phyloP scores from a whole-genome alignment of 1,140 invertebrate genomes.

The Orius insidiosus region DNA sequence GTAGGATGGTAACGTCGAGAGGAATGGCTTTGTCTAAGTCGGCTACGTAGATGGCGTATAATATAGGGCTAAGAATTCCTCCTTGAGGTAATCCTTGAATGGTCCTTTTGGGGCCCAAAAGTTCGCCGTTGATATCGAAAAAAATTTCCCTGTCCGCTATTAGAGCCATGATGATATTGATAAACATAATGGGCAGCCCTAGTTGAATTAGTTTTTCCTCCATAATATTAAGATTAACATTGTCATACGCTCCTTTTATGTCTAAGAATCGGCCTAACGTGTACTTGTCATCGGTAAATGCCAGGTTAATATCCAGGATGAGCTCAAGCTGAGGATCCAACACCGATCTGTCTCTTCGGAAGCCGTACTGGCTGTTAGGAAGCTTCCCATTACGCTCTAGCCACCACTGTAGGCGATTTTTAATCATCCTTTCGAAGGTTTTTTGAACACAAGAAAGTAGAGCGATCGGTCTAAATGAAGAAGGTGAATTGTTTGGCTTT shows the following conservation, averaged over 20 bases:
- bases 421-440: conserved; percentile 3
- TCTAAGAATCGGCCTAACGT: not conserved
- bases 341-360: not conserved
- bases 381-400: not conserved
- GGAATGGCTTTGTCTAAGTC: not conserved
- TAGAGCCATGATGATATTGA: not conserved
- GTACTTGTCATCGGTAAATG: not conserved
- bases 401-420: conserved; percentile 5
- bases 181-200: not conserved
- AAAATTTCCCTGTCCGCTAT: not conserved
- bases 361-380: not conserved
- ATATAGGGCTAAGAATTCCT: not conserved
- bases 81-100: conserved; percentile 4
- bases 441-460: conserved; percentile 2
- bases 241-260: not conserved
- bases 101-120: not conserved
- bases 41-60: not conserved
- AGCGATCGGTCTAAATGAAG: not conserved
- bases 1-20: not conserved
- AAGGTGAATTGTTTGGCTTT: not conserved
- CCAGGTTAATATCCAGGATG: not conserved
- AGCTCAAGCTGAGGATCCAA: not conserved
- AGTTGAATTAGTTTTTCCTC: not conserved
- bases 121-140: not conserved
- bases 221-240: not conserved